A percentile compares a stretch with the other conserved stretches of the same genome.
These are phyloP conservation scores for Orthosia gracilis DNA, from an alignment of 2,888 invertebrate species.

Conservation along the genomic window DNA sequence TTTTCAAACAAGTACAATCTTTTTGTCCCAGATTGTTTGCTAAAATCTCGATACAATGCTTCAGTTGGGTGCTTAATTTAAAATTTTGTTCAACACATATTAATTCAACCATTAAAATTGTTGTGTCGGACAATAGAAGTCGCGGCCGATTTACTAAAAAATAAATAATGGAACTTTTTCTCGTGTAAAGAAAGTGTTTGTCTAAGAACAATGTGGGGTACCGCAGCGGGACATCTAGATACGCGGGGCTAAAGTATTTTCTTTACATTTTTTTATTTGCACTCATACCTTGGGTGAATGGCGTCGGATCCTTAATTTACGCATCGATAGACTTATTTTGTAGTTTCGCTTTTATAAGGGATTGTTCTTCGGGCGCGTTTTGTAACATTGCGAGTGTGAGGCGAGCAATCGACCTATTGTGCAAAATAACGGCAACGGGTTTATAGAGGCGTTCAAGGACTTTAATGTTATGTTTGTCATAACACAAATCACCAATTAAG, in stretches of 20 bases:
- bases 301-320: conserved; percentile 89
- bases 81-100: conserved; percentile 76
- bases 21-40: conserved; percentile 65
- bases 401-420: conserved; percentile 74
- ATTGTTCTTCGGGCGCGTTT: conserved; percentile 85
- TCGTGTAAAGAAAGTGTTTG: conserved; percentile 88
- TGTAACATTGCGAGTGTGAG: conserved; percentile 84
- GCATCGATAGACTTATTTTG: conserved; percentile 88
- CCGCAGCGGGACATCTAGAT: conserved; percentile 90
- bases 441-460: conserved; percentile 47
- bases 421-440: conserved; percentile 68
- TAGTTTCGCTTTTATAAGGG: conserved; percentile 85
- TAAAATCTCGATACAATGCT: conserved; percentile 66
- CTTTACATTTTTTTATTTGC: conserved; percentile 84
- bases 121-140: conserved; percentile 77
- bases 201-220: conserved; percentile 88
- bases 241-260: conserved; percentile 83
- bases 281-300: conserved; percentile 84
- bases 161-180: conserved; percentile 83
- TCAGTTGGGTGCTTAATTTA: conserved; percentile 75
- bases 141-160: conserved; percentile 83
- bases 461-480: conserved; percentile 28
- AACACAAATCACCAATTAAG: conserved; percentile 35
- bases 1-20: conserved; percentile 41
- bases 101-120: conserved; percentile 86